phyloP scores from a whole-genome alignment of 2,113 vertebrate genomes.

The Macroglossus sobrinus region DNA sequence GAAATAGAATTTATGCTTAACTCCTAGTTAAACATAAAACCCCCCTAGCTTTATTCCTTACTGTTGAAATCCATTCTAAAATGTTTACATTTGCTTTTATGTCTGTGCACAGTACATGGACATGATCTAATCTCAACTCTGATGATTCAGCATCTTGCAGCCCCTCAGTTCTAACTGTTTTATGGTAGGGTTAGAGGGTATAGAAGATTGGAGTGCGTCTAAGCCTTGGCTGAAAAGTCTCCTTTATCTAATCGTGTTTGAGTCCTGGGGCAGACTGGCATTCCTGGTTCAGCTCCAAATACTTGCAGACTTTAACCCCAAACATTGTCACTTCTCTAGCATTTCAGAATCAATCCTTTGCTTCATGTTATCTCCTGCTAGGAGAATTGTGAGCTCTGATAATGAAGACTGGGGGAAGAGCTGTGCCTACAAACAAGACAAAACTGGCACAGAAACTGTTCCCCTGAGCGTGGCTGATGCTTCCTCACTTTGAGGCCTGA shows the following conservation, averaged over 20 bases:
- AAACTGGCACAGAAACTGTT: background rate
- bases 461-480: background rate
- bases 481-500: background rate
- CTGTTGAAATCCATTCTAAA: slow-evolving; percentile 40
- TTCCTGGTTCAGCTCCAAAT: background rate
- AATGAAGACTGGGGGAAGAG: background rate
- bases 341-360: background rate
- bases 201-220: background rate
- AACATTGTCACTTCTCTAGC: background rate
- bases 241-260: background rate
- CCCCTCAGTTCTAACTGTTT: background rate
- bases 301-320: background rate
- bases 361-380: background rate
- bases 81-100: slow-evolving; percentile 16
- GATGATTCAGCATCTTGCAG: background rate
- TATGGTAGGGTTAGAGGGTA: background rate
- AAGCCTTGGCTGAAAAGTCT: background rate
- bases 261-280: background rate
- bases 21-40: slow-evolving; percentile 47
- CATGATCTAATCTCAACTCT: background rate
- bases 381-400: background rate
- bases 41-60: slow-evolving; percentile 27
- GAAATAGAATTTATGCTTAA: slow-evolving; percentile 38
- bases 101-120: background rate
- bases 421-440: background rate